Evolutionary conservation across 2,113 vertebrate genomes (phyloP).

Genomic region (Kryptolebias marmoratus): DNA sequence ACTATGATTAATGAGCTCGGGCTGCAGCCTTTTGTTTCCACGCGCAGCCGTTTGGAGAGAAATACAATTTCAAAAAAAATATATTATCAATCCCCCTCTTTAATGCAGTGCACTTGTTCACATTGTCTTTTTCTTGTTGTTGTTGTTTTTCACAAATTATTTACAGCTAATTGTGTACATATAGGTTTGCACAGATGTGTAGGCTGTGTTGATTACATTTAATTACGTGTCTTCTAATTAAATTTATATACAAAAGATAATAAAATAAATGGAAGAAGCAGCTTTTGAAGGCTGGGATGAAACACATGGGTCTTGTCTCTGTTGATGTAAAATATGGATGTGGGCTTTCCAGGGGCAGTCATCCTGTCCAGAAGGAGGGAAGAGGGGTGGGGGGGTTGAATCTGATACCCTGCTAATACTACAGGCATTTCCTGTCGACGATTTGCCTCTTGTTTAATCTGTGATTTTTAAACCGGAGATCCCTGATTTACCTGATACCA

Average conservation of each 20-base stretch:
- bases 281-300: slow-evolving; percentile 94
- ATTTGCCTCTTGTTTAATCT: slow-evolving; percentile 69
- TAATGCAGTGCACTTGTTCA: slow-evolving; percentile 97
- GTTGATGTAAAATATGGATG: slow-evolving; percentile 91
- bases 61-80: slow-evolving; percentile 96
- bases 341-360: slow-evolving; percentile 83
- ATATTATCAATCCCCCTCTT: slow-evolving; percentile 97
- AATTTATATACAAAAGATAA: slow-evolving; percentile 98
- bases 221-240: slow-evolving; percentile 99
- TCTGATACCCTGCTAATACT: slow-evolving; percentile 78
- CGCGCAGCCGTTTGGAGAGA: slow-evolving; percentile 96
- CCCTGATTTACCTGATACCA: slow-evolving; percentile 71
- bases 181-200: slow-evolving; percentile 63
- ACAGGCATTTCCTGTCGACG: slow-evolving; percentile 81
- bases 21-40: slow-evolving; percentile 97
- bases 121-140: slow-evolving; percentile 83
- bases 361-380: slow-evolving; percentile 70
- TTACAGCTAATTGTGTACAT: slow-evolving; percentile 84
- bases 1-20: slow-evolving; percentile 99
- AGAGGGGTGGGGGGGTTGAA: slow-evolving; percentile 65
- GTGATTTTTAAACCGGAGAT: slow-evolving; percentile 67
- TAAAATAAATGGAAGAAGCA: slow-evolving; percentile 96
- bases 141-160: slow-evolving; percentile 89
- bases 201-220: slow-evolving; percentile 90
- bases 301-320: slow-evolving; percentile 95